Evolutionary conservation across 2,888 invertebrate species (phyloP), one percentile per base, ranked within the genome.

Genomic region (Cantharis lateralis): DNA sequence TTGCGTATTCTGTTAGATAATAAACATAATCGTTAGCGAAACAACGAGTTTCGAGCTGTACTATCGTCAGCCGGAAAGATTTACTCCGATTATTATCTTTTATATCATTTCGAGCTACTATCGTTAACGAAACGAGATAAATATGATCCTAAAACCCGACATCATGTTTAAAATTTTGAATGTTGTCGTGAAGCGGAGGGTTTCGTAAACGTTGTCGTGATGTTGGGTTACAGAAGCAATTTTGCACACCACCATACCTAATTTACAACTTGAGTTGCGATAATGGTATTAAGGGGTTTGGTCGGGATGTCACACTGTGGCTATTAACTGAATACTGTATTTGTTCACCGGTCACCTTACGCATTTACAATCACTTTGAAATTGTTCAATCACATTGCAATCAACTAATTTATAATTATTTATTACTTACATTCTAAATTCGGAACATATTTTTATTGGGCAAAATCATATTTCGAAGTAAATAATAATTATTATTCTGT

Each of bases 21-120:
- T 85, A 85, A 86, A 85, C 85, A 84, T 85, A 84, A 85, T 85
- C 85, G 85, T 86, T 85, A 84, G 79, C 80, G 81, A 80, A 80
- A 81, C 79, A 80, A 83, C 80, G 78, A 71, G 77, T 72, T 72
- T 74, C n/a, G 26, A 63, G 71, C 73, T 70, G 70, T 72, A 71
- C 71, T 68, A 72, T 75, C 72, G 70, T 72, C 61, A 68, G 32
- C 78, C 68, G 66, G 69, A 70, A 70, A 77, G 77, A 78, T 78
- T 78, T 78, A 78, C 70, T 18, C 70, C 63, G 72, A 76, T 75
- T 70, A 72, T 78, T 76, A 78, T 78, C 78, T 75, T 78, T 72
- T 76, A 75, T 76, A 70, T 74, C 71, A 75, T 78, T 74, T 32
- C 72, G 26, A 72, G 72, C 64, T 66, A 66, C 64, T 26, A 18